Percentiles rank a stretch among this genome's conserved stretches.
Conservation (phyloP, 2,113 vertebrate genomes). For the Tetrax tetrax region DNA sequence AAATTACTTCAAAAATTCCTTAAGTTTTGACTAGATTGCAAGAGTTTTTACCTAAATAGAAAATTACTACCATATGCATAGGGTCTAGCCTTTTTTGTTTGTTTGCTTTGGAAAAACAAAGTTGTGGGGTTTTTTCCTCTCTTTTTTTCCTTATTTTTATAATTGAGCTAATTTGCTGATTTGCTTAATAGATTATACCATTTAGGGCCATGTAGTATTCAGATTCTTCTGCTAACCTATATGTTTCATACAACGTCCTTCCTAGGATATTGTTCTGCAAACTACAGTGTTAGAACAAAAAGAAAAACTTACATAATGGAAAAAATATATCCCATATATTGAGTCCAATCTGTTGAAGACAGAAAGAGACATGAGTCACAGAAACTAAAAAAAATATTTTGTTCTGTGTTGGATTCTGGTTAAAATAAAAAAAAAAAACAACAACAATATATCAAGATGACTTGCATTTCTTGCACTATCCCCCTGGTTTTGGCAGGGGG, state of each 20-base stretch:
- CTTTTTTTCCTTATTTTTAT: not conserved
- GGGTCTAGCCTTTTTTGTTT: not conserved
- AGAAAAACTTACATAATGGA: not conserved
- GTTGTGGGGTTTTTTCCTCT: too few relatives aligned
- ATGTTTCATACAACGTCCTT: not conserved
- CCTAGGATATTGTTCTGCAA: not conserved
- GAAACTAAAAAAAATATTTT: not conserved
- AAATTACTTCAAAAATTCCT: not conserved
- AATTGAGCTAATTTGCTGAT: not conserved
- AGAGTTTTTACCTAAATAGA: not conserved
- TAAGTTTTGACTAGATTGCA: not conserved
- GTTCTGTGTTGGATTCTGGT: not conserved
- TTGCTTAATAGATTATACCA: not conserved
- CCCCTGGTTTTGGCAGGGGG: not conserved
- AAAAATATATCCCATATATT: not conserved
- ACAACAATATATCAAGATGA: not conserved
- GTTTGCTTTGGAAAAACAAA: not conserved
- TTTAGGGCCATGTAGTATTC: not conserved
- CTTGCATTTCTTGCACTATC: not conserved
- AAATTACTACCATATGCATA: not conserved
- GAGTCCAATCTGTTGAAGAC: not conserved
- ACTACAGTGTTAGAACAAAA: not conserved
- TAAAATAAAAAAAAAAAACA: not conserved
- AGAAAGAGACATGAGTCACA: not conserved
- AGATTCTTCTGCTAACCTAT: not conserved